Percentiles rank a stretch among this genome's conserved stretches.
These are phyloP conservation scores for Tipula confusa DNA, from an alignment of 2,888 invertebrate species.

Conservation along the genomic window DNA sequence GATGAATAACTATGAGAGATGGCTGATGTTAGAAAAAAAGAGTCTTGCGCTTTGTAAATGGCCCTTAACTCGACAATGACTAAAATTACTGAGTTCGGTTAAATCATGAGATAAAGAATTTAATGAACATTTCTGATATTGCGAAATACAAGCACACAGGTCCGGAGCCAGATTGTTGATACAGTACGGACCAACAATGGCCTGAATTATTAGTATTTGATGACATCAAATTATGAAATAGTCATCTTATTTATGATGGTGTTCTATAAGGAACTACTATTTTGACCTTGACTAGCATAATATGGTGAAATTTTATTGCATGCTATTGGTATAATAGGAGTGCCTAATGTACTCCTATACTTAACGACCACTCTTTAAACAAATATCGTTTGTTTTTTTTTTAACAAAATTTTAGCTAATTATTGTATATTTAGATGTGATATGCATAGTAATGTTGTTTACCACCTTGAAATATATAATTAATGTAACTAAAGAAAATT, in stretches of 20 bases:
- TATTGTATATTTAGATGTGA: background rate
- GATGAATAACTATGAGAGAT: too few relatives aligned
- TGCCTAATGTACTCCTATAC: background rate
- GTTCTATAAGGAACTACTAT: background rate
- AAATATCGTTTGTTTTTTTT: background rate
- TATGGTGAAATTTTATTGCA: background rate
- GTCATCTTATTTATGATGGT: background rate
- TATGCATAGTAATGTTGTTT: background rate
- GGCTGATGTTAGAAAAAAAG: too few relatives aligned
- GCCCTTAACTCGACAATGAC: too few relatives aligned
- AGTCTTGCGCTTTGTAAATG: too few relatives aligned
- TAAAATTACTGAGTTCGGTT: too few relatives aligned
- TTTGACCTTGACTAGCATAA: background rate
- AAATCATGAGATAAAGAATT: too few relatives aligned
- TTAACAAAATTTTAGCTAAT: background rate
- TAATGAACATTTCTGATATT: too few relatives aligned
- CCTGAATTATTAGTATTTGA: too few relatives aligned
- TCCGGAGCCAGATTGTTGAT: too few relatives aligned
- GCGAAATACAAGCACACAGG: too few relatives aligned
- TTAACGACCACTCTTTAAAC: background rate
- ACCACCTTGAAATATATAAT: background rate
- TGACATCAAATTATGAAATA: background rate
- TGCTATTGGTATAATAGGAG: background rate
- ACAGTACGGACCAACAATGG: too few relatives aligned
- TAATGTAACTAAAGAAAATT: background rate